Base-by-base conservation (phyloP, 2,113 vertebrate species). In the Platysteira castanea region DNA sequence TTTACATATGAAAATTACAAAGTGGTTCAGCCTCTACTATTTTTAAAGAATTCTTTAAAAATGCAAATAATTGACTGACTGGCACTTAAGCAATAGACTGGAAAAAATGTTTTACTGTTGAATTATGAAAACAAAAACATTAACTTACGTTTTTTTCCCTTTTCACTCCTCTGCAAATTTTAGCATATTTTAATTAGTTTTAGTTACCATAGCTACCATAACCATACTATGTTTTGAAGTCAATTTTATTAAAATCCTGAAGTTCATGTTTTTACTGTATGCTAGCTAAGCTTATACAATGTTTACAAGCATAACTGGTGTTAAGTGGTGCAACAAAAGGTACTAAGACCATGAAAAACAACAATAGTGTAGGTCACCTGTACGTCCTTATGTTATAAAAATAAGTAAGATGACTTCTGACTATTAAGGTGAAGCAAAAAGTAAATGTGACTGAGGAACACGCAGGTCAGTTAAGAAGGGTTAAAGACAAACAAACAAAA, bases 171-270 rank as follows among this genome's bases (percentile, higher is more conserved):
- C 69, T 89, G 92, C 57, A 93, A 77, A 92, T 82, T 70, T 94
- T 78, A 82, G 92, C 47, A 75, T 92, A 93, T 81, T 92, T 95
- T 96, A 95, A 95, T 89, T 92, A 95, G 81, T 71, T 63, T 76
- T 79, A 82, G 96, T 97, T 96, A 90, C 96, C 94, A 97, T 96
- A 93, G 95, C 49, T 95, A 97, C 82, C 64, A 90, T 86, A 85
- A 74, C 47, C 56, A 70, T 60, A 57, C 73, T 89, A 75, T 31
- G 86, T 92, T 92, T 90, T 89, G 56, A 90, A 96, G 81, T 75
- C 23, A 64, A 44, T 90, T 88, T 84, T 86, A 92, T 92, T 93
- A 90, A 93, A 94, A 77, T 63, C 64, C 65, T 49, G 52, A 84
- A 74, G 76, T 84, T 57, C 47, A 30, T 70, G 56, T 42, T 85